phyloP scores from a whole-genome alignment of 2,888 invertebrate species.

The Petrolisthes cinctipes region DNA sequence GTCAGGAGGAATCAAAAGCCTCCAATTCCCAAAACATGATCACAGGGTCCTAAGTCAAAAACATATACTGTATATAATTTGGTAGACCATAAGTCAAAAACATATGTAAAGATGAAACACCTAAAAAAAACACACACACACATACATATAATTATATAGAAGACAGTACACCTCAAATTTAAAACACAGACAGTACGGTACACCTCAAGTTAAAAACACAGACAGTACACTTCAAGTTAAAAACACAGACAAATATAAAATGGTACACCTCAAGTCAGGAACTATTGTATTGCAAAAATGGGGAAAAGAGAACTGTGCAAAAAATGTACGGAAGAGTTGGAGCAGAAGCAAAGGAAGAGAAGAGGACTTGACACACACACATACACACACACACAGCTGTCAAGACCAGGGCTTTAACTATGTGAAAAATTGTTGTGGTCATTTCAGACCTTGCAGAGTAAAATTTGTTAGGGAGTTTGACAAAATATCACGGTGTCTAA shows the following conservation, averaged over 20 bases:
- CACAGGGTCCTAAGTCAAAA: too few relatives aligned
- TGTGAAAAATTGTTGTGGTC: slow-evolving; percentile 5
- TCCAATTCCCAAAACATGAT: too few relatives aligned
- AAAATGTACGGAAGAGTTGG: too few relatives aligned
- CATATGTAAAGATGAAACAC: too few relatives aligned
- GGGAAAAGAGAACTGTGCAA: too few relatives aligned
- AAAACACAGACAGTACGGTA: not conserved
- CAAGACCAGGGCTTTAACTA: slow-evolving; percentile 49
- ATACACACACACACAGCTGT: slow-evolving; percentile 18
- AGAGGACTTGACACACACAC: not conserved
- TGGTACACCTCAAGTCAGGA: too few relatives aligned
- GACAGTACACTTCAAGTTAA: not conserved
- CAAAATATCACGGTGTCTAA: not conserved
- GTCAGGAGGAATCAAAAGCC: too few relatives aligned
- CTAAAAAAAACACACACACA: not conserved
- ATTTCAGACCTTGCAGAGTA: not conserved
- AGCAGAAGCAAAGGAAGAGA: too few relatives aligned
- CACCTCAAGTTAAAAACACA: not conserved
- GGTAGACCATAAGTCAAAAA: too few relatives aligned
- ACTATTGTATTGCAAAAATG: too few relatives aligned
- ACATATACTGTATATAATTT: too few relatives aligned
- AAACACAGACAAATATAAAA: not conserved
- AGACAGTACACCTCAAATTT: not conserved
- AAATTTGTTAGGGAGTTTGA: not conserved
- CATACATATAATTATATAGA: not conserved